Evolutionary conservation across 2,113 vertebrate species (phyloP), one percentile per base, ranked within the genome.

Genomic region (Malurus alboscapulatus): DNA sequence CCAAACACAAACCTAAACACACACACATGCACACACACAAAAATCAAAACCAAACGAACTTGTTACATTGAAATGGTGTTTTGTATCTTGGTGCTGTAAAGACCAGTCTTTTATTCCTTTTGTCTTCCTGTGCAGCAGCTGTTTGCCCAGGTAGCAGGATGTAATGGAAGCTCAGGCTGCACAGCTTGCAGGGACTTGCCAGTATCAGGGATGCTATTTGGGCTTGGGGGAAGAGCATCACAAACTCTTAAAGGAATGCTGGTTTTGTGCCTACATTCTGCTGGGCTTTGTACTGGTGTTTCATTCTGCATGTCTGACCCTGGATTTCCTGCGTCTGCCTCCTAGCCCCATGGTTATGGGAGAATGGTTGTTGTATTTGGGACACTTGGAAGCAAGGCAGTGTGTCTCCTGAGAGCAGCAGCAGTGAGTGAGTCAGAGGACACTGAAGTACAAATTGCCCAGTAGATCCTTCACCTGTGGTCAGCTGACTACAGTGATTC

Each of bases 141-240:
- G 88, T 90, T 88, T 86, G 79, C 54, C 88, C 94, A 92, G 81
- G 78, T 95, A 84, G 84, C 93, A 94, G 93, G 92, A 96, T 96
- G 78, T 95, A 72, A n/a, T 22, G 57, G 45, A 78, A 89, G 42
- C 17, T 29, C n/a, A 48, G 57, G 21, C 81, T 78, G n/a, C 44
- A 24, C 18, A 78, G 89, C 44, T 84, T 91, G 40, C 53, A 82
- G 32, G 26, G 27, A 22, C 29, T 62, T 75, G 57, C 12, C 19
- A 72, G 17, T 69, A 5, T 89, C 14, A 57, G 32, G 16, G 22
- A 36, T 54, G 10, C 17, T 47, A 2, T 50, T 73, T 48, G 34
- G 8, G 7, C 1, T 7, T 63, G 8, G 17, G 17, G 29, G 6
- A 92, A 59, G 48, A 68, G 40, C 11, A 16, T 75, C 30, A 48